A percentile compares a stretch with the other conserved stretches of the same genome.
phyloP scores from a whole-genome alignment of 2,797 vertebrate species.

The Coracias cyanogaster region DNA sequence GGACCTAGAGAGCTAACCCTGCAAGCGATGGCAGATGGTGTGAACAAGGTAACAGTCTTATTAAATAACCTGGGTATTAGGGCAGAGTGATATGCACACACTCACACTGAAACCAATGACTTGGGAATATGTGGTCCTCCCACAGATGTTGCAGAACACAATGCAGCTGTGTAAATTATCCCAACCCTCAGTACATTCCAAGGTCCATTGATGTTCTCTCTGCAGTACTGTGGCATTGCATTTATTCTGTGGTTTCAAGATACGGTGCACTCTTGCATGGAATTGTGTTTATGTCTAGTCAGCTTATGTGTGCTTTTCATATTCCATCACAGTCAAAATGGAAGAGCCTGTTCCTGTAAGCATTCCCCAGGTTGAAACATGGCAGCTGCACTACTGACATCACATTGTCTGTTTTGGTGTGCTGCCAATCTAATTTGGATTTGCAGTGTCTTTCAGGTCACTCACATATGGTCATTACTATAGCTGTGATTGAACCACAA shows the following conservation, averaged over 20 bases:
- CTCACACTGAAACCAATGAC: neutral
- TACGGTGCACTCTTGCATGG: neutral
- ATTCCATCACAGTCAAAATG: neutral
- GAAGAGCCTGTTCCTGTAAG: neutral
- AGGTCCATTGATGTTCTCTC: neutral
- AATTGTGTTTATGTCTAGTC: neutral
- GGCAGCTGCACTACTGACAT: neutral
- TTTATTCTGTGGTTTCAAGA: neutral
- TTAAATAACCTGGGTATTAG: neutral
- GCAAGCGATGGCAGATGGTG: conserved; percentile 98
- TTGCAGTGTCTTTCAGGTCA: neutral
- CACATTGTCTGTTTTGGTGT: neutral
- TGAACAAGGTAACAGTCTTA: conserved; percentile 90
- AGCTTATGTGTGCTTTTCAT: neutral
- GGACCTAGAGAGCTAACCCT: conserved; percentile 96
- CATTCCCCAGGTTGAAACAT: neutral
- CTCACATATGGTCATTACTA: neutral
- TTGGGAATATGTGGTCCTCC: neutral
- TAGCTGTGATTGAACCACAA: neutral
- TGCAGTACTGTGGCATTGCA: neutral
- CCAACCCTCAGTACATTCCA: neutral
- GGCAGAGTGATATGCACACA: neutral
- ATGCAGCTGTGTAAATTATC: neutral
- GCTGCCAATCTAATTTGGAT: neutral
- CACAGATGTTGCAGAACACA: neutral